These are phyloP conservation scores for Chionoecetes opilio DNA, from an alignment of 1,140 invertebrate species.

Conservation along the genomic window DNA sequence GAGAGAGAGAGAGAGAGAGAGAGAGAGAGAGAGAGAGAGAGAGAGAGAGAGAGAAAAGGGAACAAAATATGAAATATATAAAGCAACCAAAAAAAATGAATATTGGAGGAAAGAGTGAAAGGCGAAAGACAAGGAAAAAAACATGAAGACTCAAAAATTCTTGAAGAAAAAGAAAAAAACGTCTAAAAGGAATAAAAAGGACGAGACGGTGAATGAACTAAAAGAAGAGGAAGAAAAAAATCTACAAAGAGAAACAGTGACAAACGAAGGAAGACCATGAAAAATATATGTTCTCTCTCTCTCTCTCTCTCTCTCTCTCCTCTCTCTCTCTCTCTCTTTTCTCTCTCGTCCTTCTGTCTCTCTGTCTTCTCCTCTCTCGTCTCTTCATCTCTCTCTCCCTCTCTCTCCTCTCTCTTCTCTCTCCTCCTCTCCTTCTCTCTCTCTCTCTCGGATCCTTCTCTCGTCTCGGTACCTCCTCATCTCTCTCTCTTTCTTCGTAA, in stretches of 20 bases:
- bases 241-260: neutral
- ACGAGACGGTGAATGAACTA: neutral
- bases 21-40: constrained; percentile 18
- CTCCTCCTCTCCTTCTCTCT: too few species aligned
- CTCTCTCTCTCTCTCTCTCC: neutral
- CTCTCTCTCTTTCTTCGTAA: neutral
- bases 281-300: neutral
- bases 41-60: constrained; percentile 21
- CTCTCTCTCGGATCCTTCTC: neutral
- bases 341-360: too few species aligned
- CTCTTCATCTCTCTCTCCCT: neutral
- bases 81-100: neutral
- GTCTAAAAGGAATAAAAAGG: neutral
- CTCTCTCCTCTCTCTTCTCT: neutral
- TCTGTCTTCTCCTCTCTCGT: too few species aligned
- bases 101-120: neutral
- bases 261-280: neutral
- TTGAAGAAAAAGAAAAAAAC: neutral
- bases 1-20: neutral
- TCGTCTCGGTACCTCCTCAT: too few species aligned
- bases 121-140: constrained; percentile 19
- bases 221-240: constrained; percentile 5
- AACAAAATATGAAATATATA: neutral
- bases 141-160: neutral
- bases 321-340: too few species aligned